A percentile compares a stretch with the other conserved stretches of the same genome.
These are phyloP conservation scores for Caenorhabditis wallacei DNA, from an alignment of 2,888 invertebrate species.

Conservation along the genomic window DNA sequence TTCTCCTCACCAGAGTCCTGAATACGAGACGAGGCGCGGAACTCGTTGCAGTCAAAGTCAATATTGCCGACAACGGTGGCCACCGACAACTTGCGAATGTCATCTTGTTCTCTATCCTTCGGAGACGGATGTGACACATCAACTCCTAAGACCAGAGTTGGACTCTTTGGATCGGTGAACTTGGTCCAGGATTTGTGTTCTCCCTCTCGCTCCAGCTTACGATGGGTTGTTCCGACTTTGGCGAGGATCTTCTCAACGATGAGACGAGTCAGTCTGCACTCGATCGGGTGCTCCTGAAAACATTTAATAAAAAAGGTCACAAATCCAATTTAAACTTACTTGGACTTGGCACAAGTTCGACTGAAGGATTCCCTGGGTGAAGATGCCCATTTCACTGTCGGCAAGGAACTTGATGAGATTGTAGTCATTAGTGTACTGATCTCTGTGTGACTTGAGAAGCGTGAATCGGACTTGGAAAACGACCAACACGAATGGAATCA, in stretches of 20 bases:
- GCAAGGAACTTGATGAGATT: slow-evolving; percentile 31
- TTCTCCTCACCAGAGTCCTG: slow-evolving; percentile 24
- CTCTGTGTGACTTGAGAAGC: not conserved
- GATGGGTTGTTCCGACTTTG: slow-evolving; percentile 58
- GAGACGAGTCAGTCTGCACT: slow-evolving; percentile 30
- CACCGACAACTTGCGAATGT: slow-evolving; percentile 80
- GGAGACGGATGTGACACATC: slow-evolving; percentile 95
- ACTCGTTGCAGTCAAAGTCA: slow-evolving; percentile 78
- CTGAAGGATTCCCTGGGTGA: slow-evolving; percentile 24
- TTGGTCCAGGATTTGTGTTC: slow-evolving; percentile 41
- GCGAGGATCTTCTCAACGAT: slow-evolving; percentile 51
- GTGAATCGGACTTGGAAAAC: slow-evolving; percentile 12
- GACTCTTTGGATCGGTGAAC: slow-evolving; percentile 81
- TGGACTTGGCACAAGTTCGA: not conserved
- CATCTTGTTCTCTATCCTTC: slow-evolving; percentile 86
- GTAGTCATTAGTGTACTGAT: slow-evolving; percentile 13
- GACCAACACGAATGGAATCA: slow-evolving; percentile 11
- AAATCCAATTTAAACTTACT: not conserved
- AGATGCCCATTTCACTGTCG: slow-evolving; percentile 14
- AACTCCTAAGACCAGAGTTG: slow-evolving; percentile 90
- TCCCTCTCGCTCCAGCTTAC: slow-evolving; percentile 7
- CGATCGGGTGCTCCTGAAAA: not conserved
- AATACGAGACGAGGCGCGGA: slow-evolving; percentile 15
- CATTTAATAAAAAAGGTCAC: not conserved
- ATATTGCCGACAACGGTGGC: slow-evolving; percentile 85